These are phyloP conservation scores for Hirtodrosophila alboralis DNA, from an alignment of 2,888 invertebrate species.

Conservation along the genomic window DNA sequence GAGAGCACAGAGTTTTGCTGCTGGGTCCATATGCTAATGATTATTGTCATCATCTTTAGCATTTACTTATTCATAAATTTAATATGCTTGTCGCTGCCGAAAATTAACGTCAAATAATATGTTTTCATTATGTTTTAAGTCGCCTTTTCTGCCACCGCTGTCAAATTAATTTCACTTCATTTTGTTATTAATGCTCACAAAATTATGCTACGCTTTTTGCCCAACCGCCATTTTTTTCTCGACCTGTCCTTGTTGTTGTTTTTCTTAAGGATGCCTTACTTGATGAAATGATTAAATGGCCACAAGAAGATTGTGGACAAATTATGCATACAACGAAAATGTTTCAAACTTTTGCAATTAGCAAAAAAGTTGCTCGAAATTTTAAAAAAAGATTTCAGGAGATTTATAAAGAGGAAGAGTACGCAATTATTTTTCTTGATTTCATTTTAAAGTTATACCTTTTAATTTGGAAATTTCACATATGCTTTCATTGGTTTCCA, in stretches of 20 bases:
- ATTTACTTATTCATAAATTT: slow-evolving; percentile 63
- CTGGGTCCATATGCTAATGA: slow-evolving; percentile 65
- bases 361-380: slow-evolving; percentile 18
- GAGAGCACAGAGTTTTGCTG: neutral
- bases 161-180: slow-evolving; percentile 70
- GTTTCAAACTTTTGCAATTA: slow-evolving; percentile 53
- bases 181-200: slow-evolving; percentile 61
- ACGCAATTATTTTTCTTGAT: neutral
- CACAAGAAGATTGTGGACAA: slow-evolving; percentile 28
- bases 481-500: no score
- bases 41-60: slow-evolving; percentile 67
- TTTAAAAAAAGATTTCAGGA: slow-evolving; percentile 6
- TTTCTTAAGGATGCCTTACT: slow-evolving; percentile 10
- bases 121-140: slow-evolving; percentile 61
- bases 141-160: slow-evolving; percentile 24
- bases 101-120: slow-evolving; percentile 66
- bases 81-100: slow-evolving; percentile 46
- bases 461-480: no score
- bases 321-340: slow-evolving; percentile 51
- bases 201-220: slow-evolving; percentile 56
- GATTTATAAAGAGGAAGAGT: neutral
- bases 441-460: no score
- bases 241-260: slow-evolving; percentile 6
- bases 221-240: slow-evolving; percentile 8
- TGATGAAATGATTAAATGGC: slow-evolving; percentile 47